Evolutionary conservation across 2,113 vertebrate genomes (phyloP), one percentile per base, ranked within the genome.

Genomic region (Oryzias celebensis): DNA sequence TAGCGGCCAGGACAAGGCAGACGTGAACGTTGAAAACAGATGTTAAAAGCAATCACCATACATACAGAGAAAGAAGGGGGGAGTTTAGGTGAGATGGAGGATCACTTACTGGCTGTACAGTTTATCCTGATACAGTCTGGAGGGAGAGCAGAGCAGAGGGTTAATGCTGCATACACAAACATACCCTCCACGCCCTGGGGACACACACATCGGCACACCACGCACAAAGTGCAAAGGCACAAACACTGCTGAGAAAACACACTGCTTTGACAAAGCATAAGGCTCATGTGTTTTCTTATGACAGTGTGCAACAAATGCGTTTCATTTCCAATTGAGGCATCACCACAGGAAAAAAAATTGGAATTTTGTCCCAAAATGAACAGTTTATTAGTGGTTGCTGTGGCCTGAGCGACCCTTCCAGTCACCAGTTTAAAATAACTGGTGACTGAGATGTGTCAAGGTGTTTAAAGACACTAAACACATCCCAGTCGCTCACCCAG

Each of bases 51-150:
- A 61, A 28, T 61, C 47, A 42, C 13, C 77, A 65, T 61, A 62
- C 60, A 46, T 50, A 62, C 86, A 22, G 61, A 85, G 88, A 78
- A 77, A 78, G 91, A 65, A 48, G 66, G 63, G 73, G 23, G 62
- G 62, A 54, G 61, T 92, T 87, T 91, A 93, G 94, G 88, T 92
- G 94, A 92, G 91, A 92, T 86, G 87, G 81, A 95, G 94, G 93
- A 93, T 94, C 93, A 99, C 97, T 99, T 99, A 98, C 97, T 98
- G 96, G 97, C 94, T 91, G 98, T 99, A 99, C 97, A 99, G 96
- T 99, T 99, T 95, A 97, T 99, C 97, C 97, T 98, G 96, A 98
- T 97, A 99, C 97, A 99, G 96, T 99, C 97, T 99, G 98, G 96
- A 98, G 98, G 96, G 94, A 97, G 95, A 95, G 87, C 87, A 99